phyloP scores from a whole-genome alignment of 92 coral and sea anemone genomes.

The Porites lobata region DNA sequence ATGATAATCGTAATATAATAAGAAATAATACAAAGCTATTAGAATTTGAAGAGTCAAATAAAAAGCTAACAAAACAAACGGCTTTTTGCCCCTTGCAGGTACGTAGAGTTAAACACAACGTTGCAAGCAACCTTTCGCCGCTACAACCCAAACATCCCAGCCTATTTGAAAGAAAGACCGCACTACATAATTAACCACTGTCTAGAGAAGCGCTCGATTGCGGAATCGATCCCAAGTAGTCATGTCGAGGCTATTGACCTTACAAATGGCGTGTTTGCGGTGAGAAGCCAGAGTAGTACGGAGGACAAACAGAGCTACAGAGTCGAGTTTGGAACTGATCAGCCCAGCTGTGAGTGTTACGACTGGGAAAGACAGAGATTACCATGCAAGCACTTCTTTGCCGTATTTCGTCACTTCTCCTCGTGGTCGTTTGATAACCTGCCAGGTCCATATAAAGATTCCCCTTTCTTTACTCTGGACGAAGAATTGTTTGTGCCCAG shows the following conservation, averaged over 20 bases:
- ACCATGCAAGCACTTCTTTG: slow-evolving; percentile 69
- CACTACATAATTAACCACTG: slow-evolving; percentile 55
- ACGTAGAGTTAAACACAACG: slow-evolving; percentile 53
- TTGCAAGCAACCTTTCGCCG: slow-evolving; percentile 36
- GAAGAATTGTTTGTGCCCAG: slow-evolving; percentile 6
- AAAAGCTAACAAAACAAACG: slow-evolving; percentile 12
- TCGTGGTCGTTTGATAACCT: slow-evolving; percentile 42
- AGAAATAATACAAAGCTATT: neutral
- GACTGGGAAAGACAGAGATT: slow-evolving; percentile 53
- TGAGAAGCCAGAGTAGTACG: slow-evolving; percentile 14
- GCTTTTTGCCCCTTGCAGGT: slow-evolving; percentile 4
- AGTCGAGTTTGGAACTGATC: slow-evolving; percentile 30
- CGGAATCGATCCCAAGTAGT: slow-evolving; percentile 44
- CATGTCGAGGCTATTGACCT: slow-evolving; percentile 26
- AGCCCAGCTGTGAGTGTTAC: slow-evolving; percentile 54
- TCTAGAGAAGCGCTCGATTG: slow-evolving; percentile 19
- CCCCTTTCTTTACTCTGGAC: slow-evolving; percentile 54
- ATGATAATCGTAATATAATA: neutral
- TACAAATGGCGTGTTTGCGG: slow-evolving; percentile 19
- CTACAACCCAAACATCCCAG: slow-evolving; percentile 44
- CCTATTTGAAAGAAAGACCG: slow-evolving; percentile 41
- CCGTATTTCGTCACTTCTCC: slow-evolving; percentile 39
- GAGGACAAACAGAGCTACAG: slow-evolving; percentile 19
- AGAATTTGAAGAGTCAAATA: slow-evolving; percentile 2
- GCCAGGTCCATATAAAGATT: slow-evolving; percentile 30